Conservation (phyloP, 2,113 vertebrate genomes). For the Pseudopodoces humilis region DNA sequence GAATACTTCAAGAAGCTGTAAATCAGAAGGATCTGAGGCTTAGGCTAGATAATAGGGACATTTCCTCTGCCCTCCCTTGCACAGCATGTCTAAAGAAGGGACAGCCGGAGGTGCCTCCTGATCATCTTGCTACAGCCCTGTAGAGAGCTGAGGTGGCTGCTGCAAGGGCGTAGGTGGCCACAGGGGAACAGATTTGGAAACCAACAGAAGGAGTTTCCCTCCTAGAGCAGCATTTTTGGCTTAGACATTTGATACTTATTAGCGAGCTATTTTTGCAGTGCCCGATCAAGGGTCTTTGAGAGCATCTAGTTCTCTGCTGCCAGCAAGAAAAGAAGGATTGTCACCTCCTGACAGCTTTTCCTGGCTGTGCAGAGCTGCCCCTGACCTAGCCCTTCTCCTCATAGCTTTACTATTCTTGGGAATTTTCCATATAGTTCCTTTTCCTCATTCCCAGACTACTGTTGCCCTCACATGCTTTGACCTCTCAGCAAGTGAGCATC, state of each 20-base stretch:
- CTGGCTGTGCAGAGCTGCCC: not conserved
- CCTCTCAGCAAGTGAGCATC: not conserved
- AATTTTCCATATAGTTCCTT: slow-evolving; percentile 43
- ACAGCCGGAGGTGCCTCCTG: not conserved
- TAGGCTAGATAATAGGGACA: not conserved
- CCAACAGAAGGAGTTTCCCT: not conserved
- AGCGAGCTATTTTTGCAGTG: not conserved
- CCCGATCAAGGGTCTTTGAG: not conserved
- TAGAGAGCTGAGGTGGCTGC: not conserved
- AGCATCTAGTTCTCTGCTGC: not conserved
- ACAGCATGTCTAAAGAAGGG: not conserved
- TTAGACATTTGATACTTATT: not conserved
- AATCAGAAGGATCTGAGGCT: not conserved
- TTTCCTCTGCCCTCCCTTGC: not conserved
- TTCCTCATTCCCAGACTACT: slow-evolving; percentile 49
- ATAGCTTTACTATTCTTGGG: slow-evolving; percentile 44
- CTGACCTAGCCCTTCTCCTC: slow-evolving; percentile 17
- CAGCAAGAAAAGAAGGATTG: slow-evolving; percentile 18
- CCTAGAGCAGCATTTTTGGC: not conserved
- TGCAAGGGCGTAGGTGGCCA: not conserved
- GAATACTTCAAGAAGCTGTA: not conserved
- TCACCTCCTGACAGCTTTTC: slow-evolving; percentile 34
- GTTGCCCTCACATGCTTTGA: not conserved
- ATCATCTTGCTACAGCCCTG: not conserved
- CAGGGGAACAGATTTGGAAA: not conserved